A percentile compares a stretch with the other conserved stretches of the same genome.
phyloP scores from a whole-genome alignment of 2,113 vertebrate species.

The Syngnathoides biaculeatus region DNA sequence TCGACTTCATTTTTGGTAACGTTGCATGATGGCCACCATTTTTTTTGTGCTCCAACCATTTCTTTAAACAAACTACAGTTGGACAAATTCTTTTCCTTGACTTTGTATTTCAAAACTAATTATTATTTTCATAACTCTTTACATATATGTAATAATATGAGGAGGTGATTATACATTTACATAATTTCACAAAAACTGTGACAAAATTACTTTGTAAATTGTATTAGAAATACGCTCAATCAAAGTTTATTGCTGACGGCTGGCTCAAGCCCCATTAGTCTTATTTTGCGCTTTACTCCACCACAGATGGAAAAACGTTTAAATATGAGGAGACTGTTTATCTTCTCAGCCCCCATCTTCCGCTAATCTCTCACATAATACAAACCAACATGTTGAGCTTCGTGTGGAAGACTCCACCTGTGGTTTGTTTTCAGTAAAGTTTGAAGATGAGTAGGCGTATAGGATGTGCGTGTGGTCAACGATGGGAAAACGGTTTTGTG shows the following conservation, averaged over 20 bases:
- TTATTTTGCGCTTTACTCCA: constrained; percentile 29
- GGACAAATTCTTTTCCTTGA: no score
- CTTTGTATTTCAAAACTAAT: no score
- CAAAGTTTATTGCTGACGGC: constrained; percentile 4
- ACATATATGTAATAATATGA: no score
- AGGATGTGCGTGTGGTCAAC: constrained; percentile 28
- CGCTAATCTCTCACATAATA: constrained; percentile 33
- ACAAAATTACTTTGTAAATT: no score
- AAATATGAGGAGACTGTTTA: constrained; percentile 51
- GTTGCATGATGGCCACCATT: no score
- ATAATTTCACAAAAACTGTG: no score
- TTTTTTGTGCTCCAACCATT: no score
- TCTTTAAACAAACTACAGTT: no score
- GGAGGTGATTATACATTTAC: no score
- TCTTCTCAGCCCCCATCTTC: constrained; percentile 14
- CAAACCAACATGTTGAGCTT: constrained; percentile 33
- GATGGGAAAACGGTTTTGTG: constrained; percentile 39
- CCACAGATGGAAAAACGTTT: constrained; percentile 53
- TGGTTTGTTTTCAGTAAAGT: constrained; percentile 36
- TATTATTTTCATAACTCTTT: no score
- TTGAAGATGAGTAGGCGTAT: constrained; percentile 3
- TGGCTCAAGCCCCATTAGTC: constrained; percentile 25
- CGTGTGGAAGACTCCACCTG: constrained; percentile 50
- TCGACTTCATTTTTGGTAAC: no score
- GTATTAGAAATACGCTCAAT: neutral